Evolutionary conservation across 2,113 vertebrate species (phyloP), one percentile per base, ranked within the genome.

Genomic region (Natator depressus): DNA sequence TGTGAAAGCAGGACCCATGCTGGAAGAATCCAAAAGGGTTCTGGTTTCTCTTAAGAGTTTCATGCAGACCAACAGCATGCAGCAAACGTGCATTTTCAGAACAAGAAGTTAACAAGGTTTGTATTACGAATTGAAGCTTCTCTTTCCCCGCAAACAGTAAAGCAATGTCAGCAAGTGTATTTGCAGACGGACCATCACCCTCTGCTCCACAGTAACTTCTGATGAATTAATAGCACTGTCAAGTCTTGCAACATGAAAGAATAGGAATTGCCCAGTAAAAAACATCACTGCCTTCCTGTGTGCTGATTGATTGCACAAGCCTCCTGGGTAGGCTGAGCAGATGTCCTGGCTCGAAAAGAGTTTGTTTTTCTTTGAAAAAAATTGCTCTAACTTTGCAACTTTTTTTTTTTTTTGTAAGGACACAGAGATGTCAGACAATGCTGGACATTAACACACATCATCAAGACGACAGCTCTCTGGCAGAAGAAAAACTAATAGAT

Each of bases 281-380:
- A 87, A 87, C 3, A 47, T 80, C 83, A 81, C n/a, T 0, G 3
- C 89, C 79, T 53, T 27, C 89, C 76, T 89, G 17, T 54, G 91
- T 69, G 17, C 42, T 79, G 65, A 88, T 92, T 78, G 76, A 88
- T 51, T 89, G 55, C 89, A 84, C 72, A 91, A 96, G 24, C 88
- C 29, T 93, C 55, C 35, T 65, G 54, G n/a, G 27, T 81, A 85
- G 81, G 80, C 53, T 54, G 19, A 81, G 29, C n/a, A 35, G 53
- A 59, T 76, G 76, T 81, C 80, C 55, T 46, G 55, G 20, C 42
- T 89, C 91, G 35, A 54, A 72, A 57, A 80, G 49, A 19, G 17
- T 51, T 62, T n/a, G 16, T 93, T 89, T 85, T 75, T 53, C 65
- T 57, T 85, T 82, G 46, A 29, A 51, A 89, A 75, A 75, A 29